Evolutionary conservation across 2,797 vertebrate species (phyloP), one percentile per base, ranked within the genome.

Genomic region (Steatocranus sp.): DNA sequence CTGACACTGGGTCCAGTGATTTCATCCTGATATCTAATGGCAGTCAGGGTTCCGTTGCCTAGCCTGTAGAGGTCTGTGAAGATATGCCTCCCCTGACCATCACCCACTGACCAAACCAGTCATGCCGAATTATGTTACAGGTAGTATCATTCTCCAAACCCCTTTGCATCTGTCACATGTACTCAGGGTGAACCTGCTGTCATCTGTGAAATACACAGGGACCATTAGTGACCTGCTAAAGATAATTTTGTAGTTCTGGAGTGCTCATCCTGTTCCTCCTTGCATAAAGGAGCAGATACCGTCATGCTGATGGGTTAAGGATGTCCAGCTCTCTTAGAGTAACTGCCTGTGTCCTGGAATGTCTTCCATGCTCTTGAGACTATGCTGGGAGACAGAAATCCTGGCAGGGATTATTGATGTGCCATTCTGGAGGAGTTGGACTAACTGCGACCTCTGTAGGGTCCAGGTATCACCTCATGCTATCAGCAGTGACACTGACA

Each of bases 21-120:
- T 61, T 61, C 10, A n/a, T 61, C 30, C 56, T 61, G 56, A 61
- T 61, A n/a, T 34, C 17, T 61, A 3, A 61, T n/a, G 17, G 17
- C 56, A 61, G 4, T 61, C 30, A n/a, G 10, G 30, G 30, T 0
- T 61, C 56, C 0, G 17, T 61, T 61, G 30, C 30, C 30, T 61
- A 61, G 30, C 56, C 56, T 61, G 56, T 11, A n/a, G 56, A 61
- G 56, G 56, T 34, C 56, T 61, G 17, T 61, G 17, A n/a, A 58
- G 54, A 58, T 58, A n/a, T 34, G 17, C 17, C 17, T 61, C 56
- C 56, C 17, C 30, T 11, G 56, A 61, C 0, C 17, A 7, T 61
- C 56, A n/a, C 56, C 34, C 17, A 58, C 54, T 18, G 17, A n/a
- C 30, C 54, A 61, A 61, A 34, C 56, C 30, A 61, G 56, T 61